Conservation (phyloP, 2,113 vertebrate genomes). For the Stercorarius parasiticus region DNA sequence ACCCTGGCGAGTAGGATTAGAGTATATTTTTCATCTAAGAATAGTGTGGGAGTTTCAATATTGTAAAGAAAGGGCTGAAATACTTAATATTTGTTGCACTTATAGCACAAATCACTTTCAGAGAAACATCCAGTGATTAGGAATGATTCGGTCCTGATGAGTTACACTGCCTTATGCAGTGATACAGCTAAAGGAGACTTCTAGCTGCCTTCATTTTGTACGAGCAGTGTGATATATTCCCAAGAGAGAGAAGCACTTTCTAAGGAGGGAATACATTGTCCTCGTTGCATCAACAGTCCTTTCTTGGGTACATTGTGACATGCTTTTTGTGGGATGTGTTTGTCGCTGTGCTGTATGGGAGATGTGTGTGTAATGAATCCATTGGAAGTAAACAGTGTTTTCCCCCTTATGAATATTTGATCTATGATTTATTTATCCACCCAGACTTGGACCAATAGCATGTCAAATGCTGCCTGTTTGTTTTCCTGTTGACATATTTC, state of each 20-base stretch:
- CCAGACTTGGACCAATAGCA: conserved; percentile 43
- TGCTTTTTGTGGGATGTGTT: conserved; percentile 7
- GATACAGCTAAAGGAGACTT: background rate
- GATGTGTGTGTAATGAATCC: conserved; percentile 42
- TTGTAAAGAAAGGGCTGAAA: background rate
- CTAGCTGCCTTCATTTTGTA: background rate
- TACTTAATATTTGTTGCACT: background rate
- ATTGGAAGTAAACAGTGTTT: conserved; percentile 55
- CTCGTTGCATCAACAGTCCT: background rate
- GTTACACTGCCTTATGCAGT: background rate
- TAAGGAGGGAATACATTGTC: conserved; percentile 18
- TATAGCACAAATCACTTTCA: background rate
- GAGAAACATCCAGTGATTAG: background rate
- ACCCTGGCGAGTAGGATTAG: background rate
- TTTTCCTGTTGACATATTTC: conserved; percentile 68
- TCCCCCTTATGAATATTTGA: conserved; percentile 38
- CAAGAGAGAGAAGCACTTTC: background rate
- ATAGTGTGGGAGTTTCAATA: background rate
- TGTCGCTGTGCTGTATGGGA: background rate
- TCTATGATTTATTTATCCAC: conserved; percentile 58
- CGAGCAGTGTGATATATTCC: background rate
- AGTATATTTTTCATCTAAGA: background rate
- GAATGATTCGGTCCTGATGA: background rate
- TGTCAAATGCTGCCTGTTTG: conserved; percentile 62
- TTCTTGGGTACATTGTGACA: conserved; percentile 2